Conservation (phyloP, 2,888 invertebrate species). For the Ommatoiulus sabulosus region DNA sequence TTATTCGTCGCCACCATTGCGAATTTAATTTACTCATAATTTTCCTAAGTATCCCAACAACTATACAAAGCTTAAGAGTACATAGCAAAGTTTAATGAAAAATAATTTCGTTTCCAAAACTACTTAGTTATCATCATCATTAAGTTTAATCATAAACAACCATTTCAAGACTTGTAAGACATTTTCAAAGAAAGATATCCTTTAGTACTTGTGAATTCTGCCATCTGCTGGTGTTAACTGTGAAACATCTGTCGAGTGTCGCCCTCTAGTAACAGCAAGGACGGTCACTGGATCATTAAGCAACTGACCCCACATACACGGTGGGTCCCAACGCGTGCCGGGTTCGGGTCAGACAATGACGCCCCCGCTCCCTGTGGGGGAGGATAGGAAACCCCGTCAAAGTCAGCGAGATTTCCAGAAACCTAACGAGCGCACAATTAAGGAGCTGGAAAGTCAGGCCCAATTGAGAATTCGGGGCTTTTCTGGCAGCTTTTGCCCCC, state of each 20-base stretch:
- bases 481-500: neutral
- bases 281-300: neutral
- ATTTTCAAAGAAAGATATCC: neutral
- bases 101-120: no score
- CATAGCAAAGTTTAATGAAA: no score
- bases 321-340: slow-evolving; percentile 24
- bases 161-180: no score
- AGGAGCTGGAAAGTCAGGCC: slow-evolving; percentile 21
- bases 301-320: neutral
- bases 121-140: no score
- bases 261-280: neutral
- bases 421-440: slow-evolving; percentile 25
- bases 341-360: neutral
- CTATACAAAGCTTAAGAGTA: no score
- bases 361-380: neutral
- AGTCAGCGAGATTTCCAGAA: neutral
- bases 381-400: neutral
- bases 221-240: neutral
- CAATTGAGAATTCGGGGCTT: slow-evolving; percentile 36
- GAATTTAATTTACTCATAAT: no score
- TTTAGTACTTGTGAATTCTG: neutral
- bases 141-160: no score
- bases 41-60: no score
- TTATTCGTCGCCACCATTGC: no score
- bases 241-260: neutral